phyloP scores from a whole-genome alignment of 2,888 invertebrate genomes.

The Dynastes maya region DNA sequence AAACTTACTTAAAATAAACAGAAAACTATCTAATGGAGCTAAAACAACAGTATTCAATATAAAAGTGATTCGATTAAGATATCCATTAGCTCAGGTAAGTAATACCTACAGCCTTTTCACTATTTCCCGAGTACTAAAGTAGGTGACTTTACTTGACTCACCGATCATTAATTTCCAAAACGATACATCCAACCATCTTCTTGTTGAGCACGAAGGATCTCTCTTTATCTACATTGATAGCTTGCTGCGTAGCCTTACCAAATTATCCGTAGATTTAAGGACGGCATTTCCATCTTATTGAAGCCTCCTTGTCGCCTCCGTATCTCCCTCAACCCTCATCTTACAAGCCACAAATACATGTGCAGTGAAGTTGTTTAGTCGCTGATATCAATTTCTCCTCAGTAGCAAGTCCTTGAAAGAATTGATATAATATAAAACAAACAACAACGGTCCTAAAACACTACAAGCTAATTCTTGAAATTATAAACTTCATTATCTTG shows the following conservation, averaged over 20 bases:
- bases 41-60: no score
- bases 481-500: slow-evolving; percentile 74
- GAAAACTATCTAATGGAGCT: no score
- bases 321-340: slow-evolving; percentile 97
- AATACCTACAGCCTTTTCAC: no score
- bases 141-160: slow-evolving; percentile 58
- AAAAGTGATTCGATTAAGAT: no score
- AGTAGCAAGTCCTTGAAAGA: slow-evolving; percentile 76
- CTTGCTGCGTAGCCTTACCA: slow-evolving; percentile 96
- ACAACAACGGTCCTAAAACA: no score
- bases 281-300: slow-evolving; percentile 97
- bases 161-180: slow-evolving; percentile 94
- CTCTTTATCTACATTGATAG: slow-evolving; percentile 93
- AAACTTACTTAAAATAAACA: no score
- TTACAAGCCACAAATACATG: slow-evolving; percentile 98
- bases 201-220: slow-evolving; percentile 91
- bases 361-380: slow-evolving; percentile 95
- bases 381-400: slow-evolving; percentile 98
- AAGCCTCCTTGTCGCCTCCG: slow-evolving; percentile 92
- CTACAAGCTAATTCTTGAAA: no score
- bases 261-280: slow-evolving; percentile 96
- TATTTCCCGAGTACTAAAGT: no score
- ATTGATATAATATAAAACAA: neutral
- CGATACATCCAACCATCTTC: slow-evolving; percentile 96
- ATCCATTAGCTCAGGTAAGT: no score